Evolutionary conservation across 2,888 invertebrate genomes (phyloP).

Genomic region (Pheosia gnoma): DNA sequence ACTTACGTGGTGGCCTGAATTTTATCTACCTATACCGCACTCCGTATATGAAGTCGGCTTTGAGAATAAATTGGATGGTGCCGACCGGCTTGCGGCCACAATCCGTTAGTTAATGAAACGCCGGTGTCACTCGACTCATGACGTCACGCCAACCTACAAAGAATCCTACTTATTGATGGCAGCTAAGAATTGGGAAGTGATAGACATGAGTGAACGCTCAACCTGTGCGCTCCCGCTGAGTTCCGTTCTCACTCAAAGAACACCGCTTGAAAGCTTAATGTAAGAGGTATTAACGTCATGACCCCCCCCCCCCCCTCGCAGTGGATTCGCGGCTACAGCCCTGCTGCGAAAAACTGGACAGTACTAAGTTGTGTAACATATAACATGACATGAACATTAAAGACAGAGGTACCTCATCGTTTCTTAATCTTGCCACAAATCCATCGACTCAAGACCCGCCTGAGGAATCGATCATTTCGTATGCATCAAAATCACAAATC

Average conservation of each 20-base stretch:
- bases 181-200: slow-evolving; percentile 34
- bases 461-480: slow-evolving; percentile 39
- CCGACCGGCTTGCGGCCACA: slow-evolving; percentile 40
- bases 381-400: too few relatives aligned
- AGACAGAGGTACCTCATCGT: too few relatives aligned
- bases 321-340: too few relatives aligned
- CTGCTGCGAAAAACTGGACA: too few relatives aligned
- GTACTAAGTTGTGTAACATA: too few relatives aligned
- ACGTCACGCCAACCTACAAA: slow-evolving; percentile 28
- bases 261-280: background rate
- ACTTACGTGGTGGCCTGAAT: too few relatives aligned
- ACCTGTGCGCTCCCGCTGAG: slow-evolving; percentile 30
- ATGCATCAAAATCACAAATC: slow-evolving; percentile 71
- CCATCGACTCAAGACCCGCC: slow-evolving; percentile 3
- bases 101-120: slow-evolving; percentile 51
- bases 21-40: slow-evolving; percentile 28
- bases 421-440: background rate
- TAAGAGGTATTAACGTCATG: too few relatives aligned
- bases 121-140: slow-evolving; percentile 38
- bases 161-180: slow-evolving; percentile 23
- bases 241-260: background rate
- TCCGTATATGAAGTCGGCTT: slow-evolving; percentile 26
- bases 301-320: too few relatives aligned
- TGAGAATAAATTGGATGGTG: slow-evolving; percentile 42
- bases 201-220: slow-evolving; percentile 39